Evolutionary conservation across 2,797 vertebrate genomes (phyloP).

Genomic region (Schizopygopsis malacanthus): DNA sequence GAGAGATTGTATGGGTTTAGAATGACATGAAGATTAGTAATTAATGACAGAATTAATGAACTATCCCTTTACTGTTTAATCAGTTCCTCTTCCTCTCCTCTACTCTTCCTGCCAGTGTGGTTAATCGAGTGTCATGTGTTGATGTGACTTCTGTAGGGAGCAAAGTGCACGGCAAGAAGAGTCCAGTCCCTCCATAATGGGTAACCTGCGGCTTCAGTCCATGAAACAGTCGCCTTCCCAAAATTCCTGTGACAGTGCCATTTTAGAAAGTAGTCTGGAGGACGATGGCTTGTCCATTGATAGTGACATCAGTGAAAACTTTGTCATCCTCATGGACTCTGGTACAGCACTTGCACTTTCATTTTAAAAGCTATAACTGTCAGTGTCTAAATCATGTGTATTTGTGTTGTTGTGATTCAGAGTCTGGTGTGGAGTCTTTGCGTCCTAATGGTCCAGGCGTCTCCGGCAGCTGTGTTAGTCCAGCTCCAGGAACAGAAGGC

Average conservation of each 20-base stretch:
- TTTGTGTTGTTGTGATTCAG: slow-evolving; percentile 68
- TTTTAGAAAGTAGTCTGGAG: slow-evolving; percentile 86
- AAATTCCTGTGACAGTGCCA: slow-evolving; percentile 90
- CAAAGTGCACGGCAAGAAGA: slow-evolving; percentile 81
- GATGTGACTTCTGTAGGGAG: slow-evolving; percentile 75
- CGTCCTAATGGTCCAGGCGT: slow-evolving; percentile 71
- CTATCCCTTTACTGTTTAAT: neutral
- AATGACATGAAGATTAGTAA: neutral
- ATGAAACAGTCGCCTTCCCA: slow-evolving; percentile 90
- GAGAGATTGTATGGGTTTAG: neutral
- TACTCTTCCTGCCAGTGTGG: neutral
- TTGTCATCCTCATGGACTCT: slow-evolving; percentile 88
- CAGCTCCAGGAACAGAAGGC: slow-evolving; percentile 76
- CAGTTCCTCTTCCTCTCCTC: neutral
- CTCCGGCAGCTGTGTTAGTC: slow-evolving; percentile 71
- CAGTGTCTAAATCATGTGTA: neutral
- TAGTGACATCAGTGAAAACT: slow-evolving; percentile 90
- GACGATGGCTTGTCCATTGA: slow-evolving; percentile 92
- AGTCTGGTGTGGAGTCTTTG: slow-evolving; percentile 84
- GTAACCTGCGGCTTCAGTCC: slow-evolving; percentile 80
- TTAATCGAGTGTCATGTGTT: neutral
- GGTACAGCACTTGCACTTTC: slow-evolving; percentile 71
- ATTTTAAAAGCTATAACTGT: neutral
- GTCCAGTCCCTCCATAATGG: slow-evolving; percentile 68
- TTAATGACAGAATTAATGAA: neutral